A percentile compares a stretch with the other conserved stretches of the same genome.
phyloP scores from a whole-genome alignment of 2,113 vertebrate genomes.

The Burhinus bistriatus region DNA sequence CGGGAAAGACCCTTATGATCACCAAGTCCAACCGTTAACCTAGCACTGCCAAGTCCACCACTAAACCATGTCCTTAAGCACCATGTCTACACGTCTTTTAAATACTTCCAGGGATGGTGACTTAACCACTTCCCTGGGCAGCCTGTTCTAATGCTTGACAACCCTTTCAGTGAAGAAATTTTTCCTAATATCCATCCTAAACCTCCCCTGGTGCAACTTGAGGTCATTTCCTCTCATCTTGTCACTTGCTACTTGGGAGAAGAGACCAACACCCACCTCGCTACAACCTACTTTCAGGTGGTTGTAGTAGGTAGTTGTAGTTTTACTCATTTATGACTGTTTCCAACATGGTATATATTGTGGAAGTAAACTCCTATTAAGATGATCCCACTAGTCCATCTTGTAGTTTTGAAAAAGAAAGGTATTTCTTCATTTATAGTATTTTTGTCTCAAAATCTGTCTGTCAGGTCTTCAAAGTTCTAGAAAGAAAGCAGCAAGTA shows the following conservation, averaged over 20 bases:
- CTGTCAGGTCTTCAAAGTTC: background rate
- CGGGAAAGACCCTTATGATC: background rate
- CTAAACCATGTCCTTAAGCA: background rate
- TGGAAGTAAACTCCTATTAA: background rate
- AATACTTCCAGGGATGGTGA: background rate
- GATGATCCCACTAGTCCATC: background rate
- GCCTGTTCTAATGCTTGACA: background rate
- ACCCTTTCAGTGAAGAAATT: background rate
- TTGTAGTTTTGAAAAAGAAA: background rate
- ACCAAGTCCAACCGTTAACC: background rate
- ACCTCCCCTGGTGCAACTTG: background rate
- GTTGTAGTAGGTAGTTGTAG: background rate
- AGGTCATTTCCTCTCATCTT: background rate
- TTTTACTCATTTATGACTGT: background rate
- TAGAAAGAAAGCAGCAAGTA: background rate
- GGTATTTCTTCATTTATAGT: background rate
- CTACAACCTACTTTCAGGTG: background rate
- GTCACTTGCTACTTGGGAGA: background rate
- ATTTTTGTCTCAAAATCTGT: background rate
- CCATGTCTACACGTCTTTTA: background rate
- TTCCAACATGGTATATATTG: background rate
- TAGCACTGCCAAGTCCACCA: background rate
- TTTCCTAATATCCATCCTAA: background rate
- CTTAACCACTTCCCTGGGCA: background rate
- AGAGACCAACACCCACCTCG: background rate